phyloP scores from a whole-genome alignment of 2,797 vertebrate species.

The Rhinatrema bivittatum region DNA sequence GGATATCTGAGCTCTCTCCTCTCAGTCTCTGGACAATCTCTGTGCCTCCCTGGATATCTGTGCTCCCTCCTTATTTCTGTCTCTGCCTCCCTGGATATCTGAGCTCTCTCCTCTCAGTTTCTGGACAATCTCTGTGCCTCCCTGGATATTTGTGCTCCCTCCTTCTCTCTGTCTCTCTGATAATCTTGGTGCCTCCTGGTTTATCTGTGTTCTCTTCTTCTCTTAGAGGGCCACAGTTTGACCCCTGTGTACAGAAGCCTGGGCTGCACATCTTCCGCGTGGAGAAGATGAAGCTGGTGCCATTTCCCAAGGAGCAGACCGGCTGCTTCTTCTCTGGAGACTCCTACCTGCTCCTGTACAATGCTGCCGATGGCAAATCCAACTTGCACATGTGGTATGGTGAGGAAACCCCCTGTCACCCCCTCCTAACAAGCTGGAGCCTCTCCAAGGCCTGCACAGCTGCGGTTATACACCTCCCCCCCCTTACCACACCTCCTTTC shows the following conservation, averaged over 20 bases:
- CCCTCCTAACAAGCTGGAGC: too few species aligned
- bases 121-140: background rate
- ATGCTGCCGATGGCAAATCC: conserved; percentile 46
- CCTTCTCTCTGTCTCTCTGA: fast-evolving
- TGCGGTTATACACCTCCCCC: too few species aligned
- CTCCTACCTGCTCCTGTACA: conserved; percentile 78
- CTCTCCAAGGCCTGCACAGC: too few species aligned
- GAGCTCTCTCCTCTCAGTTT: background rate
- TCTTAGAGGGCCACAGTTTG: conserved; percentile 30
- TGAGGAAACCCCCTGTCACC: too few species aligned
- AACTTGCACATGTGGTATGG: conserved; percentile 87
- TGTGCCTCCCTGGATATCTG: background rate
- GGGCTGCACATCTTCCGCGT: conserved; percentile 75
- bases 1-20: background rate
- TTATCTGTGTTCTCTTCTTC: too few species aligned
- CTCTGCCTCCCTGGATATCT: background rate
- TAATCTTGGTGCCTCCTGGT: background rate
- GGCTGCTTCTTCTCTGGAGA: conserved; percentile 82
- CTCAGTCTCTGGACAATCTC: fast-evolving
- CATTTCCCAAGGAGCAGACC: conserved; percentile 44
- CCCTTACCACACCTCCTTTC: too few species aligned
- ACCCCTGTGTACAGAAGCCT: background rate
- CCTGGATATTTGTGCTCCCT: background rate
- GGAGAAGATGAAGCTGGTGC: conserved; percentile 80
- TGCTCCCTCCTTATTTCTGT: fast-evolving